Evolutionary conservation across 2,888 invertebrate species (phyloP).

Genomic region (Rhyacophila evoluta): DNA sequence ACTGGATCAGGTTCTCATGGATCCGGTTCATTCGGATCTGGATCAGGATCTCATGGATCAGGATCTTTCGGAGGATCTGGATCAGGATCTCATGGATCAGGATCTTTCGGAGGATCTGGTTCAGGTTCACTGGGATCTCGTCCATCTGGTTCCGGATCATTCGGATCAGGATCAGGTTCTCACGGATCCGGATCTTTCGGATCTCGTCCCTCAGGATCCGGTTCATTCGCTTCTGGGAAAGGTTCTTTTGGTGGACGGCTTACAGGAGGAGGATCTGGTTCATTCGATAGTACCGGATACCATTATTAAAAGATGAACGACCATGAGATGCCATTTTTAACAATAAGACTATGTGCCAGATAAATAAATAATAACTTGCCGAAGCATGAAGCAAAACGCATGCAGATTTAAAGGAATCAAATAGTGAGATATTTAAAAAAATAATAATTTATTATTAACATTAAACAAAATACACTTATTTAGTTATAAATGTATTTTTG

Average conservation of each 20-base stretch:
- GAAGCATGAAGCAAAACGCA: no score
- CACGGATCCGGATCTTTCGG: not conserved
- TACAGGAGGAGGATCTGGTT: not conserved
- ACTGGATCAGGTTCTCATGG: not conserved
- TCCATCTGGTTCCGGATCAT: not conserved
- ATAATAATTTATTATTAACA: slow-evolving; percentile 8
- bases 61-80: not conserved
- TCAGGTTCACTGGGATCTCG: not conserved
- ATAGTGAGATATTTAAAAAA: not conserved
- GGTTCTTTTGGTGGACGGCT: not conserved
- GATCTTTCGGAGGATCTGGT: not conserved
- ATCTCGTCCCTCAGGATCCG: not conserved
- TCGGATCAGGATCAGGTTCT: not conserved
- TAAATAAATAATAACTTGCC: slow-evolving; percentile 11
- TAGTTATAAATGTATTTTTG: slow-evolving; percentile 22
- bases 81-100: not conserved
- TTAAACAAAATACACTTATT: not conserved
- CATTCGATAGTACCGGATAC: slow-evolving; percentile 14
- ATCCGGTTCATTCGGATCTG: not conserved
- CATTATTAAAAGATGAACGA: not conserved
- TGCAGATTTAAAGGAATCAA: slow-evolving; percentile 6
- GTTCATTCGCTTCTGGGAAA: not conserved
- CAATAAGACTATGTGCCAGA: slow-evolving; percentile 12
- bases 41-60: not conserved
- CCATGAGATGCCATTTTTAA: slow-evolving; percentile 2